These are phyloP conservation scores for Mirza zaza DNA, from an alignment of 2,113 vertebrate genomes.

Conservation along the genomic window DNA sequence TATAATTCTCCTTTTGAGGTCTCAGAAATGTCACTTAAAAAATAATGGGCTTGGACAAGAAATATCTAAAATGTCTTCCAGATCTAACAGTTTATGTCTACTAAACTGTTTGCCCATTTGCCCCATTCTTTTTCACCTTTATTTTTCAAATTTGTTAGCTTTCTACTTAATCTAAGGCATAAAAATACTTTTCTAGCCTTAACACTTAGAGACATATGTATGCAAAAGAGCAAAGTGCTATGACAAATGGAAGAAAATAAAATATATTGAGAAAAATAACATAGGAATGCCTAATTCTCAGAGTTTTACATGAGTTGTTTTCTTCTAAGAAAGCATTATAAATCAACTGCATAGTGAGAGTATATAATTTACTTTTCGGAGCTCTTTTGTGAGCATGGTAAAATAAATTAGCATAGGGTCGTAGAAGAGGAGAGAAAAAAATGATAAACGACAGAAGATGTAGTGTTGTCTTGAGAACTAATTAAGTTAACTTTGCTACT, in stretches of 20 bases:
- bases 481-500: conserved; percentile 58
- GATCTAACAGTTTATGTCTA: not conserved
- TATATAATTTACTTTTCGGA: conserved; percentile 71
- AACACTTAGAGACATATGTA: not conserved
- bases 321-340: conserved; percentile 67
- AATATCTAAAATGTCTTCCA: not conserved
- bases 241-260: conserved; percentile 27
- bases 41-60: not conserved
- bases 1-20: not conserved
- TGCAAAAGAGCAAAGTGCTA: not conserved
- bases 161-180: not conserved
- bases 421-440: conserved; percentile 6
- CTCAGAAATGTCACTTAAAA: not conserved
- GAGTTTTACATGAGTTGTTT: conserved; percentile 66
- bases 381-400: conserved; percentile 38
- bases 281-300: conserved; percentile 50
- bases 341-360: conserved; percentile 55
- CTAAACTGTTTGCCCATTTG: not conserved
- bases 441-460: conserved; percentile 5
- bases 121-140: not conserved
- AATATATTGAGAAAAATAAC: conserved; percentile 53
- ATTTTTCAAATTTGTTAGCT: not conserved
- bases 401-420: conserved; percentile 62
- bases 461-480: conserved; percentile 62
- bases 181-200: not conserved